Base-by-base conservation (phyloP, 2,888 invertebrate species). In the Tolmerus cingulatus region DNA sequence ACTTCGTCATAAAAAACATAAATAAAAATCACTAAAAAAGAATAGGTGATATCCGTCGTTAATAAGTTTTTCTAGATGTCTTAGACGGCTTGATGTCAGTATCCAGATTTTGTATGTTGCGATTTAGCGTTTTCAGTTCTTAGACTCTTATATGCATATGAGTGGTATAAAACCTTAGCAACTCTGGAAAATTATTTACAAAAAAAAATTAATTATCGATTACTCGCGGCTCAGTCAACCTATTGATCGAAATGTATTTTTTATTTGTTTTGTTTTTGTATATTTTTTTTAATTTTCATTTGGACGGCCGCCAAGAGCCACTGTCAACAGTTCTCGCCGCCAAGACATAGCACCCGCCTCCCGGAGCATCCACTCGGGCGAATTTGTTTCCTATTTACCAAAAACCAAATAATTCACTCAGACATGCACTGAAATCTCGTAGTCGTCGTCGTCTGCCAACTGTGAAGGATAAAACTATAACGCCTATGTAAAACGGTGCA, bases 381-480 rank as follows among this genome's bases (percentile, higher is more conserved):
- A 88, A 87, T 88, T 66, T 78, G 88, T 76, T 88, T 82, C 86
- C 86, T 87, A 88, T 88, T 86, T 88, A 86, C 86, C 87, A 55
- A 88, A 85, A 85, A 46, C 57, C 46, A 85, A 85, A 85, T 85
- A 85, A 85, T 85, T 85, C 85, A 85, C 85, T 74, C 85, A 85
- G 85, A 74, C 85, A 85, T 57, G 57, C 43, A 85, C 74, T 74
- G 19, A 85, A 85, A 85, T 85, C 74, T 55, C 57, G 46, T 81
- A 51, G 55, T 84, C 82, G 37, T 66, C 57, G 74, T 84, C 74
- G 74, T 85, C 85, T 85, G 74, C 46, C 74, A 85, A 85, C 85
- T 85, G 74, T 74, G n/a, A 85, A 85, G 85, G 74, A 85, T 74
- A 51, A 85, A 85, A 85, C 46, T 85, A 51, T 86, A 86, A 46